Base-by-base conservation (phyloP, 2,888 invertebrate genomes). In the Heliconius ethilla region DNA sequence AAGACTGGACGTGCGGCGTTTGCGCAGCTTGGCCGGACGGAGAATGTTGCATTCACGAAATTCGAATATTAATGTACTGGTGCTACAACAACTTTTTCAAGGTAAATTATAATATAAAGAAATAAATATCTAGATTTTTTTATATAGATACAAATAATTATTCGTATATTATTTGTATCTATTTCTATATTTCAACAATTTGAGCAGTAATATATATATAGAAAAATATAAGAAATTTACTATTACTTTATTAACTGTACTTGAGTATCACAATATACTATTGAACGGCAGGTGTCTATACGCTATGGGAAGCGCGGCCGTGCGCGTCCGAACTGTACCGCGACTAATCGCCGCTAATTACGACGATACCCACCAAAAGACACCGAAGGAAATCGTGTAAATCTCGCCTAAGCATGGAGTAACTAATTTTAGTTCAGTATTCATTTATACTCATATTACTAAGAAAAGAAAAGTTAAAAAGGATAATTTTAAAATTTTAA, bases 281-380 rank as follows among this genome's bases (percentile, higher is more conserved):
- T 76, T 18, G 77, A 80, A 79, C 80, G 75, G 83, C 84, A 83
- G 91, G 92, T 92, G 91, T 87, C 88, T 77, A 79, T 75, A 78
- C 55, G 78, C 81, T 92, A 92, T 94, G 94, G 93, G 93, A 94
- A 94, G 93, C 88, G 87, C 93, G 90, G 89, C 91, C 94, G 94
- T 94, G 94, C 94, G 94, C 93, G 86, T 91, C 94, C 89, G 86
- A 85, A 85, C 85, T 86, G 86, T 89, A 88, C 90, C 93, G 92
- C 86, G 88, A 90, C 94, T 89, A 93, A 94, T 94, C 91, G 92
- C 86, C 85, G 88, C 93, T 94, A 93, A 94, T 93, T 93, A 92
- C 91, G 80, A 81, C 80, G 78, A 81, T 85, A 85, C 85, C 72
- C 74, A 81, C 67, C 75, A 78, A 79, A 69, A 72, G 63, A 76